Evolutionary conservation across 2,113 vertebrate species (phyloP), one percentile per base, ranked within the genome.

Genomic region (Plectropomus leopardus): DNA sequence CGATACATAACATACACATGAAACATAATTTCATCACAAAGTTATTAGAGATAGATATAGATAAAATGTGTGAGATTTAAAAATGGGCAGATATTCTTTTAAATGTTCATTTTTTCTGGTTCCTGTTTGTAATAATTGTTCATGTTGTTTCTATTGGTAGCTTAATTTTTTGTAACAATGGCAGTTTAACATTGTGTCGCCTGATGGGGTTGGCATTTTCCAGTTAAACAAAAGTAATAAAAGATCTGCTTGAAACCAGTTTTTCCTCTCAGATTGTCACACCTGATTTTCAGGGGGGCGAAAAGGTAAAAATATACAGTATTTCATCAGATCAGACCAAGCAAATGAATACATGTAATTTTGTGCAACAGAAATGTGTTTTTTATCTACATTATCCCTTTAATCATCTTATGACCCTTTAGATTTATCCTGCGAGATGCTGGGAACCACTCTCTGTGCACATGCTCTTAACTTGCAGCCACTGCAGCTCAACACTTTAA

Each of bases 401-500:
- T 42, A 47, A 55, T 67, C 30, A 30, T 59, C 5, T 28, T 32
- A 19, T 11, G 54, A 54, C 11, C 69, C 10, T 7, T 68, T 17
- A 21, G 14, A 51, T 21, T 67, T 21, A 74, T 63, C 47, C 45
- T 9, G 4, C 16, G 16, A 34, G 57, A 40, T 10, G 11, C 45
- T 59, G 55, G 26, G 53, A 54, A 9, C 66, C 34, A 2, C 45
- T 64, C 26, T 32, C 23, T 23, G 53, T 59, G 60, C 47, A 24
- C 24, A 40, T 3, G 72, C 76, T 78, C 76, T 80, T 76, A 67
- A 81, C 51, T 64, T 67, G 47, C 63, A 61, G 50, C 36, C 57
- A 72, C 47, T 40, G 45, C 72, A 63, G 58, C 67, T 78, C 57
- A 77, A 72, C 59, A 58, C 77, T 64, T n/a, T n/a, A 51, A 70